Evolutionary conservation across 2,797 vertebrate species (phyloP).

Genomic region (Sebastes ruberrimus): DNA sequence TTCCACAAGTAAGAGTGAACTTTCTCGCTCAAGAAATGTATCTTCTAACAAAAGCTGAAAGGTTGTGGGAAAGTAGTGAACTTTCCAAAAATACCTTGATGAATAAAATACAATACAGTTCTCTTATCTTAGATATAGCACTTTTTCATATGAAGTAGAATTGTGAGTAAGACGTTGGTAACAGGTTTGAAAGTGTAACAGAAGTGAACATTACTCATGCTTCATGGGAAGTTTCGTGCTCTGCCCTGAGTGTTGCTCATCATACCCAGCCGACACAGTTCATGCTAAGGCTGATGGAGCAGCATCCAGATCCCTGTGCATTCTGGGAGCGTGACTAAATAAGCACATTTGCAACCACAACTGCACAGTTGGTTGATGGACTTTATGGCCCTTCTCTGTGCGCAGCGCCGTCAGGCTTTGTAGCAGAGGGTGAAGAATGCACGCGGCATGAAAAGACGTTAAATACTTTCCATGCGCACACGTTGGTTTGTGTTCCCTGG

Average conservation of each 20-base stretch:
- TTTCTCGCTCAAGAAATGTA: not conserved
- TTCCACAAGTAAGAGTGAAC: not conserved
- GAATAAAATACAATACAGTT: not conserved
- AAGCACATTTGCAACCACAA: constrained; percentile 61
- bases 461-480: constrained; percentile 70
- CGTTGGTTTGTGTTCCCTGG: constrained; percentile 46
- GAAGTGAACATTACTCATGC: not conserved
- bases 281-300: constrained; percentile 2
- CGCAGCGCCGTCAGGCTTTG: constrained; percentile 48
- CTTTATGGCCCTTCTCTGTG: constrained; percentile 59
- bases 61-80: not conserved
- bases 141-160: not conserved
- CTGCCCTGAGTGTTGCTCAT: constrained; percentile 2
- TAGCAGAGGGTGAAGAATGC: constrained; percentile 50
- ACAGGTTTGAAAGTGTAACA: not conserved
- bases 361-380: constrained; percentile 52
- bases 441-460: constrained; percentile 51
- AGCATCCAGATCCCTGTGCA: constrained; percentile 40
- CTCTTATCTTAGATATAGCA: not conserved
- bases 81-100: not conserved
- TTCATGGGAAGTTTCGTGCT: constrained; percentile 16
- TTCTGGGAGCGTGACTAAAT: constrained; percentile 66
- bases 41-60: not conserved
- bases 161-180: constrained; percentile 6
- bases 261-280: constrained; percentile 9